Evolutionary conservation across 2,888 invertebrate genomes (phyloP), one percentile per base, ranked within the genome.

Genomic region (Pomacea canaliculata): DNA sequence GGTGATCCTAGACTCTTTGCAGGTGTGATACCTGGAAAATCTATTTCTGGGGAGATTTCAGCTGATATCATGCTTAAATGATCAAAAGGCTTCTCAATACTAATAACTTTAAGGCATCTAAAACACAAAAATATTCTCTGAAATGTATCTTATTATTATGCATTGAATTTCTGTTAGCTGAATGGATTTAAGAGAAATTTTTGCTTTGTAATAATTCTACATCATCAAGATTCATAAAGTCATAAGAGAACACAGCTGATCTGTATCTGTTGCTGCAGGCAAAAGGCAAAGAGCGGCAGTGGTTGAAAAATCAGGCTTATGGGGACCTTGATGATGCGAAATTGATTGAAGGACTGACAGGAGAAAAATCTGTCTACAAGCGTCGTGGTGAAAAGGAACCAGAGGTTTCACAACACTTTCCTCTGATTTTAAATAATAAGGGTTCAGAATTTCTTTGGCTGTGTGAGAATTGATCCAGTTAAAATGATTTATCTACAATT

Each of bases 261-360:
- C 5, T 3, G 37, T 37, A 37, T 37, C 37, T 37, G 37, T 56
- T 16, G 16, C 10, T 37, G 27, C 79, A 92, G 92, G 96, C 97
- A 0, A 97, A 97, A 92, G 96, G 95, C 86, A 97, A 97, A 85
- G 97, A 98, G 88, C 93, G 98, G 0, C 95, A 97, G 85, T 99
- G 99, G 98, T 93, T 94, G 75, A 93, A 95, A 75, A 96, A 98
- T 76, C 98, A 98, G 91, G 97, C 97, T 0, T 94, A 95, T 73
- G 98, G 99, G 0, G 99, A 99, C 90, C 91, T 99, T 56, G 99
- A 99, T 86, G 98, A 98, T 85, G 94, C 95, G 0, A 97, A 98
- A 90, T 93, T 99, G 77, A 96, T 99, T 84, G 99, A 99, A 92
- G 97, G 96, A 93, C 81, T 91, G 60, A 94, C 98, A 0, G 98